These are phyloP conservation scores for Ips nitidus DNA, from an alignment of 1,140 invertebrate genomes.

Conservation along the genomic window DNA sequence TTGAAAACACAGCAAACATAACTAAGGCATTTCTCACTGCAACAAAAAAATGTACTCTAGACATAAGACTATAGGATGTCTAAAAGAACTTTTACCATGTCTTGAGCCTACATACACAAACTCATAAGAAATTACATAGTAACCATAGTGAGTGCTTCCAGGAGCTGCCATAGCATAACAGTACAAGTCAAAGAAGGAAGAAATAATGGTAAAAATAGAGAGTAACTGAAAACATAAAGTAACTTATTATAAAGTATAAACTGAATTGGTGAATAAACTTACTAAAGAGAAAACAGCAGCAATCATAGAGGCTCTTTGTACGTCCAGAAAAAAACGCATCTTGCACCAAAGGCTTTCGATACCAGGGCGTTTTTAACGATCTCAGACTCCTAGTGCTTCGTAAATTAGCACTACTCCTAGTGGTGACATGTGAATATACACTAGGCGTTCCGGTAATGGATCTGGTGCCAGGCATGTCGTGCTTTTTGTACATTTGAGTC, in stretches of 20 bases:
- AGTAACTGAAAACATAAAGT: conserved; percentile 66
- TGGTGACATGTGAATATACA: conserved; percentile 81
- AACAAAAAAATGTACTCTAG: conserved; percentile 8
- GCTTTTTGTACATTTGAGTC: conserved; percentile 48
- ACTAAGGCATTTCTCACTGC: conserved; percentile 84
- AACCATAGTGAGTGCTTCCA: conserved; percentile 85
- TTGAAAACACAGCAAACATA: conserved; percentile 82
- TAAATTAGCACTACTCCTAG: conserved; percentile 75
- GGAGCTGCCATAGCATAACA: conserved; percentile 83
- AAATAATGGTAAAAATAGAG: conserved; percentile 78
- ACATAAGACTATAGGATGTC: neutral
- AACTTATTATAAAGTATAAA: conserved; percentile 4
- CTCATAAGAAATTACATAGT: conserved; percentile 89
- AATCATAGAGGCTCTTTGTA: conserved; percentile 75
- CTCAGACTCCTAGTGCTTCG: conserved; percentile 75
- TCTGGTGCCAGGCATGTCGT: conserved; percentile 59
- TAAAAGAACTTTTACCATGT: conserved; percentile 65
- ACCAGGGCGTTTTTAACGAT: conserved; percentile 79
- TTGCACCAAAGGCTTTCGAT: conserved; percentile 75
- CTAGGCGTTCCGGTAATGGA: conserved; percentile 77
- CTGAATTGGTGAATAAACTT: conserved; percentile 41
- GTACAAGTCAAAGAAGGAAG: conserved; percentile 84
- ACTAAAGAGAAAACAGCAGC: conserved; percentile 75
- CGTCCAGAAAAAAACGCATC: conserved; percentile 75
- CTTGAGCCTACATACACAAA: conserved; percentile 91